Evolutionary conservation across 2,888 invertebrate genomes (phyloP), one percentile per base, ranked within the genome.

Genomic region (Thumatha senex): DNA sequence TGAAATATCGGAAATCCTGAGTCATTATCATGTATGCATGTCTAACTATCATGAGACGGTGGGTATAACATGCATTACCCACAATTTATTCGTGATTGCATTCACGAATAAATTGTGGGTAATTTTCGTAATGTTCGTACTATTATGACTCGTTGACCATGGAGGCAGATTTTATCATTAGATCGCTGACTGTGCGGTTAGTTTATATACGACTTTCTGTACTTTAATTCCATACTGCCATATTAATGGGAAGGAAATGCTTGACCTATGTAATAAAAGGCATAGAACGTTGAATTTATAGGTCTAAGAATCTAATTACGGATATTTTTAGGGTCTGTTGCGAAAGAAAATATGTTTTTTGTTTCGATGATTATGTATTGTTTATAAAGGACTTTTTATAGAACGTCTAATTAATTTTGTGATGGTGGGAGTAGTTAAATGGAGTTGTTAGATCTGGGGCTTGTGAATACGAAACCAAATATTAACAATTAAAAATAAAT

Each of bases 91-190:
- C n/a, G n/a, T 18, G 39, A 33, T 38, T 38, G 35, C 38, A 41
- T 14, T 34, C 13, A 39, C n/a, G 35, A 31, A 24, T 39, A 49
- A 47, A 40, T 14, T 44, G 34, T 18, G 29, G 39, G 5, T 30
- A 43, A 40, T 47, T 39, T 47, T n/a, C 11, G 7, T 51, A 18
- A 45, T 46, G 41, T 46, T 34, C 13, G 30, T 34, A 12, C 33
- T 30, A 35, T 38, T 18, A 11, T 54, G 54, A 54, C 35, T 60
- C 51, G 54, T 47, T 47, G 30, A 29, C 40, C 38, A 46, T 13
- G 36, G 33, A 2, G 46, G 36, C 40, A 39, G 61, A 63, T 62
- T 35, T 52, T 60, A 62, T 62, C 63, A 36, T 11, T n/a, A 49
- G n/a, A 48, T 34, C 13, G 43, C 15, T 11, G 29, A 10, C 29